Percentiles rank a stretch among this genome's conserved stretches.
Conservation (phyloP, 2,797 vertebrate species). For the Thunnus albacares region DNA sequence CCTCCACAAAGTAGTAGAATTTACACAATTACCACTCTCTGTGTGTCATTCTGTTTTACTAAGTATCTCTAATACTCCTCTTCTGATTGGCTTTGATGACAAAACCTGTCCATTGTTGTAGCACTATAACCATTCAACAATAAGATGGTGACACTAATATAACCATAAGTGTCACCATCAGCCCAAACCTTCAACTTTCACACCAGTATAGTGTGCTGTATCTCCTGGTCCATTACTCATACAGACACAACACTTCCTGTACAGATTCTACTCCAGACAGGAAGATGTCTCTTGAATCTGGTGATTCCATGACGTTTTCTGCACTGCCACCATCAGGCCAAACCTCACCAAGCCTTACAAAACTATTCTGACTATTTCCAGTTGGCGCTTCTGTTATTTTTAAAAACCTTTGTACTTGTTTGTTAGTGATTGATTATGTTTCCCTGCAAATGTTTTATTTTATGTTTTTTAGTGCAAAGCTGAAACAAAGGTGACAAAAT, state of each 20-base stretch:
- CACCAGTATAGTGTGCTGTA: too few species aligned
- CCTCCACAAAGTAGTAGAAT: too few species aligned
- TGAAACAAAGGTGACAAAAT: conserved; percentile 6
- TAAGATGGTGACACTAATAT: neutral
- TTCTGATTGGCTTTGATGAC: neutral
- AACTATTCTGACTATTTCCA: neutral
- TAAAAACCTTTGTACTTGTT: neutral
- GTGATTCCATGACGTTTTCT: neutral
- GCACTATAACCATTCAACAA: too few species aligned
- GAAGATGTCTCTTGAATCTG: neutral
- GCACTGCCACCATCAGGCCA: neutral
- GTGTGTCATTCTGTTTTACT: too few species aligned
- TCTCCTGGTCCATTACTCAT: neutral
- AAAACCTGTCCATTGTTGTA: neutral
- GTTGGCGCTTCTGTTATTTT: neutral
- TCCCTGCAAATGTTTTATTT: neutral
- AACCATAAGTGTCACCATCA: neutral
- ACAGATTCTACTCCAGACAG: neutral
- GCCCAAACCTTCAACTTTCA: neutral
- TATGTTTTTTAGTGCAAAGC: neutral
- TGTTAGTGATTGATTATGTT: neutral
- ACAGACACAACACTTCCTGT: neutral
- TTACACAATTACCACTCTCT: too few species aligned
- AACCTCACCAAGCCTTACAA: neutral
- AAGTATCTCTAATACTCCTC: neutral